Evolutionary conservation across 2,888 invertebrate species (phyloP).

Genomic region (Hofmannophila pseudospretella): DNA sequence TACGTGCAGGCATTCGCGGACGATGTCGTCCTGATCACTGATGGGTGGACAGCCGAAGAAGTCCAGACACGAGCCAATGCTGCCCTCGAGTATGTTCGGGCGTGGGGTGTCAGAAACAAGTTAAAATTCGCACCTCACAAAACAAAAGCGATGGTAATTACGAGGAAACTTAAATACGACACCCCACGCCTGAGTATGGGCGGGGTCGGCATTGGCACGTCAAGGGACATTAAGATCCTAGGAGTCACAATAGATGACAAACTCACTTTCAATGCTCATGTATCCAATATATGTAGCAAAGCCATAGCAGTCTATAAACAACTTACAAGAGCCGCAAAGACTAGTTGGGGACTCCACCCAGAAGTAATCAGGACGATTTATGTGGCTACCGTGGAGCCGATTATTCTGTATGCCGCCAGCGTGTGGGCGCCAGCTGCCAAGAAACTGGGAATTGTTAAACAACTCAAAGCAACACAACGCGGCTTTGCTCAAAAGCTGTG

Average conservation of each 20-base stretch:
- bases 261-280: background rate
- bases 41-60: background rate
- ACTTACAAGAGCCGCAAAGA: background rate
- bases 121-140: background rate
- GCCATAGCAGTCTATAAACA: background rate
- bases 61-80: background rate
- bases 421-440: background rate
- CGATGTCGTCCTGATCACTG: conserved; percentile 1
- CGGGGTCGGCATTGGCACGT: background rate
- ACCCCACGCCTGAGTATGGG: background rate
- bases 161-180: background rate
- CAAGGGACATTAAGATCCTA: background rate
- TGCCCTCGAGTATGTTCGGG: background rate
- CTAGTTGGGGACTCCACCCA: background rate
- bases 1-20: background rate
- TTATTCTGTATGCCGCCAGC: background rate
- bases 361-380: conserved; percentile 5
- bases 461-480: conserved; percentile 7
- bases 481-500: conserved; percentile 13
- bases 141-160: background rate
- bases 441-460: background rate
- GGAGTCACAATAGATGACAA: background rate
- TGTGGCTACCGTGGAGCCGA: conserved; percentile 3
- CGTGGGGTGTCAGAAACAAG: background rate
- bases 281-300: background rate